Evolutionary conservation across 35 echinoderm and acorn worm genomes (phyloP), one percentile per base, ranked within the genome.

Genomic region (Patiria miniata): DNA sequence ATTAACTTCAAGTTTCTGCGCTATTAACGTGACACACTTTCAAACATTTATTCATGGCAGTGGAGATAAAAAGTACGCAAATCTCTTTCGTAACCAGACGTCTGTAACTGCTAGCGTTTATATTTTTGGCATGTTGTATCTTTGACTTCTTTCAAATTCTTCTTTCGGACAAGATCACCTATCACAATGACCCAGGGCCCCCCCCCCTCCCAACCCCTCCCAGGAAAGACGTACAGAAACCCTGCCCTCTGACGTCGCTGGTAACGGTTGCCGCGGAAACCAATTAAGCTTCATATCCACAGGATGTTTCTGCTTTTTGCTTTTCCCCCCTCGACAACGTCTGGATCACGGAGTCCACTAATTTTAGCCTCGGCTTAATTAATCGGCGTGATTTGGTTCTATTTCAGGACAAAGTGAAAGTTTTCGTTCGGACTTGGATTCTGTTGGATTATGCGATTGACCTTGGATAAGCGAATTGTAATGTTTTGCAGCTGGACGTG

Each of bases 211-310:
- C 32, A 78, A 37, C 77, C 39, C 18, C 39, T 78, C 22, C 26
- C 38, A 44, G 47, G 39, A 40, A 40, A 80, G 38, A 80, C 47
- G 78, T 80, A 80, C 15, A 15, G n/a, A 80, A 44, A 52, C 38
- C 47, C 29, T 39, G 29, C 39, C 29, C 3, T 8, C 39, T 44
- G 23, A 30, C 21, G 29, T 22, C n/a, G 16, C 19, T 39, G 78
- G 78, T 23, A 14, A 23, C 29, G 29, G 65, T 40, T 80, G 78
- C 38, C 47, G 78, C 39, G 22, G 47, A 22, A 80, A 44, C 47
- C 47, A 80, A 52, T 40, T 80, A 80, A 4, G 4, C 5, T 80
- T 52, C 29, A 80, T 52, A 80, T 39, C 39, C 7, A 44, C 47
- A 44, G 78, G 38, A 40, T 44, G 47, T 44, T 80, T 44, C 38